Base-by-base conservation (phyloP, 2,888 invertebrate genomes). In the Agrochola lota region DNA sequence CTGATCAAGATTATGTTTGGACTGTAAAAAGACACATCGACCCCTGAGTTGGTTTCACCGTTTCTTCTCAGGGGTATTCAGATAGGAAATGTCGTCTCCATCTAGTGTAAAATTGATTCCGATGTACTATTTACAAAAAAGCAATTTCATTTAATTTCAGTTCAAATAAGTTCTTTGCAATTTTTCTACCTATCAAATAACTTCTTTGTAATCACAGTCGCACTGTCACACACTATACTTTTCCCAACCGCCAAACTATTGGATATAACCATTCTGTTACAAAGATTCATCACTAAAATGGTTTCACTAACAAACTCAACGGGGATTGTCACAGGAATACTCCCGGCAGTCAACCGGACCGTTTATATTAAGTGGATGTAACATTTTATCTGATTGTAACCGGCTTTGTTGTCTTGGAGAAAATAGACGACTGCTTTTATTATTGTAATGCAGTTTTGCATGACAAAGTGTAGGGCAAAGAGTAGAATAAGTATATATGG, bases 371-470 rank as follows among this genome's bases (percentile, higher is more conserved):
- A 71, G 71, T 60, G 70, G 64, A 87, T 74, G 69, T 68, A 52
- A 46, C n/a, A 67, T 68, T 74, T 83, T 85, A 87, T 87, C 86
- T 81, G 81, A 89, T 89, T 59, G 26, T 55, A 20, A 60, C 52
- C 12, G 49, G 55, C 68, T 71, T 84, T 74, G 63, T 83, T 64
- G 63, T 68, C 49, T 74, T 57, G 43, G n/a, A 67, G 77, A 67
- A 73, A 75, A 77, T 62, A 62, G 46, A 72, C 59, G 20, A 2
- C 35, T 35, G 52, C 71, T 64, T 75, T 86, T 88, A 67, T 74
- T 81, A 87, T 89, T 86, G 35, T 72, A 88, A 89, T 81, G n/a
- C 17, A 20, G 70, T 70, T 87, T 89, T 74, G 23, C 80, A 89
- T 89, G 11, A 89, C 74, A 87, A 81, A 57, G 60, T 69, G 46